phyloP scores from a whole-genome alignment of 37 sponge, comb jelly and placozoan species.

The Corticium candelabrum region DNA sequence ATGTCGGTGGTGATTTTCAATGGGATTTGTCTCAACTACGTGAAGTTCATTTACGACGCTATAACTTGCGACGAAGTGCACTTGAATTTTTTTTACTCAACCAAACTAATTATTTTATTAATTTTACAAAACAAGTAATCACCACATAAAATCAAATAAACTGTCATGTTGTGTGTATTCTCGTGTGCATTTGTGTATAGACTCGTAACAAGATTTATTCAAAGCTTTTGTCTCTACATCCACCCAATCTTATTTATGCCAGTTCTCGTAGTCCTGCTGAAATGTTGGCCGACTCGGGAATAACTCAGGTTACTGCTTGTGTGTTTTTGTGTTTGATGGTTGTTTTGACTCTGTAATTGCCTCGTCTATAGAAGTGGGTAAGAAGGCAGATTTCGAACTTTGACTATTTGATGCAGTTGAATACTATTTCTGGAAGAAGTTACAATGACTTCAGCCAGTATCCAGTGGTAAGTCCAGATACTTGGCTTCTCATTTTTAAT shows the following conservation, averaged over 20 bases:
- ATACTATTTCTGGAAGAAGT: constrained; percentile 88
- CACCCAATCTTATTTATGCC: constrained; percentile 66
- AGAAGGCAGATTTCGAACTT: constrained; percentile 79
- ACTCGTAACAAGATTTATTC: constrained; percentile 50
- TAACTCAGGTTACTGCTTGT: constrained; percentile 31
- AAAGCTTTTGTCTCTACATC: constrained; percentile 42
- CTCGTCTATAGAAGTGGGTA: constrained; percentile 55
- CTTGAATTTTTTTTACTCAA: constrained; percentile 89
- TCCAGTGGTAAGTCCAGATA: constrained; percentile 62
- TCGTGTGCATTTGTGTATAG: not conserved
- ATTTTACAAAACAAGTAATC: constrained; percentile 59
- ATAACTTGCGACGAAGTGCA: constrained; percentile 77
- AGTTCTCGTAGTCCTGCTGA: constrained; percentile 43
- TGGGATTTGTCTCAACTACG: constrained; percentile 53
- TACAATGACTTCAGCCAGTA: constrained; percentile 98
- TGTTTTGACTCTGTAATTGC: not conserved
- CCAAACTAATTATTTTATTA: constrained; percentile 92
- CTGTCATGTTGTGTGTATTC: not conserved
- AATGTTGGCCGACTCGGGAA: constrained; percentile 43
- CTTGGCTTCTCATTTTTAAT: not conserved
- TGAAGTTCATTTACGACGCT: constrained; percentile 83
- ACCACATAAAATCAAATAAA: not conserved
- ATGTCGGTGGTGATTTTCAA: constrained; percentile 20
- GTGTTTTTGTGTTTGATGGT: not conserved
- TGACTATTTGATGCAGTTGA: constrained; percentile 94